Percentiles rank a stretch among this genome's conserved stretches.
Evolutionary conservation across 1,140 invertebrate genomes (phyloP).

Genomic region (Philaenus spumarius): DNA sequence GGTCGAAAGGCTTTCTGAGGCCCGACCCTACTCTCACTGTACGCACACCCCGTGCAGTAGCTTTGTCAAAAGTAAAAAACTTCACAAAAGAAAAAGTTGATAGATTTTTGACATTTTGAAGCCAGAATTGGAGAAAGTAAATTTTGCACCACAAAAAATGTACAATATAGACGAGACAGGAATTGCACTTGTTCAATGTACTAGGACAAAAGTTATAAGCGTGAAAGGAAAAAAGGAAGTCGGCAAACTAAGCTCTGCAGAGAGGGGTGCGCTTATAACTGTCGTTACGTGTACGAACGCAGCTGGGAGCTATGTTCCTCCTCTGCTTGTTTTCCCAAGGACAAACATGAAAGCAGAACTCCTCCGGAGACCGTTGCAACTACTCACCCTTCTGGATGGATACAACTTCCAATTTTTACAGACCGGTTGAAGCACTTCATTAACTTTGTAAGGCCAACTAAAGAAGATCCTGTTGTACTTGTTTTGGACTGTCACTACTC

Average conservation of each 20-base stretch:
- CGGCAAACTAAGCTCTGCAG: conserved; percentile 29
- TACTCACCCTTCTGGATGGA: conserved; percentile 33
- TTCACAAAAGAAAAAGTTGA: neutral
- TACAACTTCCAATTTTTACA: no score
- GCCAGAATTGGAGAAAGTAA: conserved; percentile 9
- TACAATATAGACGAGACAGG: conserved; percentile 23
- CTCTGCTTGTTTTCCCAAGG: conserved; percentile 40
- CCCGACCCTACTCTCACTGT: neutral
- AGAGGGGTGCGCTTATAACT: conserved; percentile 34
- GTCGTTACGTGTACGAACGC: conserved; percentile 36
- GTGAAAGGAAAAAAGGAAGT: no score
- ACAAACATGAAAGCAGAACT: conserved; percentile 28
- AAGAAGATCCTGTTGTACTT: no score
- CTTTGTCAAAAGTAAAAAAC: neutral
- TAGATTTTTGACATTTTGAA: conserved; percentile 13
- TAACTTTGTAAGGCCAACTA: no score
- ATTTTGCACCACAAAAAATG: conserved; percentile 16
- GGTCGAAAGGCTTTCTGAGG: neutral
- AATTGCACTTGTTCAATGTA: conserved; percentile 11
- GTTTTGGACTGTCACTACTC: no score
- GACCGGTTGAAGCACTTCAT: no score
- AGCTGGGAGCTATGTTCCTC: conserved; percentile 37
- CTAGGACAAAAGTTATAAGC: no score
- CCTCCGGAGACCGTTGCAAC: conserved; percentile 32
- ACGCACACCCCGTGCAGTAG: neutral